Evolutionary conservation across 64 coral and sea anemone species (phyloP), one percentile per base, ranked within the genome.

Genomic region (Montipora efflorescens): DNA sequence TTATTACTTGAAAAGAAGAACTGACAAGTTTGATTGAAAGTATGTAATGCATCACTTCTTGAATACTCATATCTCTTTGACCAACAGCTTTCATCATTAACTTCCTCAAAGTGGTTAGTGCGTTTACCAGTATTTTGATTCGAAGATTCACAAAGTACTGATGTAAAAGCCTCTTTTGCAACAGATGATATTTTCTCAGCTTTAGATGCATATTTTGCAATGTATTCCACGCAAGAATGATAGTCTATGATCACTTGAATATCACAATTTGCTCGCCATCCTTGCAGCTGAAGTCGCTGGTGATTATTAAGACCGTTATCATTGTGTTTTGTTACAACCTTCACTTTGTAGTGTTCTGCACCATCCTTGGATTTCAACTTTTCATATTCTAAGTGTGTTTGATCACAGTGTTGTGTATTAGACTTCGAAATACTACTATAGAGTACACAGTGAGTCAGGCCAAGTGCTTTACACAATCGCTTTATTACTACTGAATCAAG

Each of bases 221-320:
- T 43, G 52, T 88, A 76, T 55, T 88, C 80, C 47, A 91, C 19
- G 62, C 89, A 91, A 81, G 89, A 76, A 91, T 91, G 68, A 44
- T 92, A 80, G 68, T 92, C 90, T 82, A 75, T 92, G 47, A 92
- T 84, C 16, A 84, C 53, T 72, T 94, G 84, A 89, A 89, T 94
- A 80, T 94, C 76, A 88, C 92, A 94, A 43, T 94, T 94, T 23
- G 76, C 92, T 78, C 74, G 20, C 85, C 87, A 78, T 47, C 74
- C 87, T 61, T 77, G 71, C n/a, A 89, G 87, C 59, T 94, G 81
- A 84, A 64, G 51, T 22, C 51, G 78, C 71, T 92, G 90, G 79
- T 94, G 92, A 78, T 94, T 94, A 61, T 94, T 94, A n/a, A 94
- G 72, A 46, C 77, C 18, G 87, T 78, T 10, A 82, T 94, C 85